phyloP scores from a whole-genome alignment of 2,888 invertebrate species.

The Flabesymbios commensalis region DNA sequence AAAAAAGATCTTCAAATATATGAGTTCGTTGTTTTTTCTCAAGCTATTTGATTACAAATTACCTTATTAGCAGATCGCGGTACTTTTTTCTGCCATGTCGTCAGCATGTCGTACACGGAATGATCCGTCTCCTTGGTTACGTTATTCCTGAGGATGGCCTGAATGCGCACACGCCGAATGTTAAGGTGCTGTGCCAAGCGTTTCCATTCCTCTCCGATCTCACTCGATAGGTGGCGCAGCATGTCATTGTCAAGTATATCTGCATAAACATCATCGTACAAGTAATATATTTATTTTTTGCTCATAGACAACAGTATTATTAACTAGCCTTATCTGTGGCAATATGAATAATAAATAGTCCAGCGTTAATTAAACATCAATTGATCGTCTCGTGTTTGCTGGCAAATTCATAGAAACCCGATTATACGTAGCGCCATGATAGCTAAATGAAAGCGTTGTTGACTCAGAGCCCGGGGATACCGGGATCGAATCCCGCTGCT shows the following conservation, averaged over 20 bases:
- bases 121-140: conserved; percentile 41
- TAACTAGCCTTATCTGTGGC: no score
- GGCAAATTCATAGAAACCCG: no score
- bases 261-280: conserved; percentile 18
- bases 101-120: conserved; percentile 53
- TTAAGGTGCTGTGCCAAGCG: conserved; percentile 46
- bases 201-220: conserved; percentile 55
- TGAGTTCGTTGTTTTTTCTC: neutral
- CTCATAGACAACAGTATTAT: no score
- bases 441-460: no score
- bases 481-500: no score
- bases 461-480: no score
- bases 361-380: no score
- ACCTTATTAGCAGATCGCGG: conserved; percentile 54
- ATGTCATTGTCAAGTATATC: conserved; percentile 47
- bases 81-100: conserved; percentile 54
- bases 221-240: conserved; percentile 42
- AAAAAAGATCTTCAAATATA: no score
- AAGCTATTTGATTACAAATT: neutral
- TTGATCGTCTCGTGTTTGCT: no score
- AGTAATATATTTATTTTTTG: neutral
- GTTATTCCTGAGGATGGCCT: conserved; percentile 54
- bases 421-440: no score
- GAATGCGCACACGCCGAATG: conserved; percentile 47
- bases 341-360: no score